A percentile compares a stretch with the other conserved stretches of the same genome.
Conservation (phyloP, 2,888 invertebrate genomes). For the Oxyteleia sp. region DNA sequence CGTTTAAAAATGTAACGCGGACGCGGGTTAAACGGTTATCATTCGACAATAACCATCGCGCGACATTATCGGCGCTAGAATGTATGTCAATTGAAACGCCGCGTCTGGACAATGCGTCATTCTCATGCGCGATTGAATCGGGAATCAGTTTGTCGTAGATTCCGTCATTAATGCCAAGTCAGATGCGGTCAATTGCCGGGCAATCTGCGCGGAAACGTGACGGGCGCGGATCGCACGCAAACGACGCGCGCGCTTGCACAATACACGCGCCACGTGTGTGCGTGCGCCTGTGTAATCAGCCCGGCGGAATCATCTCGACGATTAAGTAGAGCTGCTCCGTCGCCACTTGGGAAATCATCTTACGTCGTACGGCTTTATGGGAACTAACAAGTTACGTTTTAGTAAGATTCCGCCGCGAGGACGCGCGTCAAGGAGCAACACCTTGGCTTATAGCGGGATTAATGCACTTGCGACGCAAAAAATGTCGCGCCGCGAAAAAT, state of each 20-base stretch:
- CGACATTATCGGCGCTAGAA: neutral
- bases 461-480: slow-evolving; percentile 20
- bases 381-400: slow-evolving; percentile 74
- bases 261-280: slow-evolving; percentile 28
- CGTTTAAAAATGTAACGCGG: neutral
- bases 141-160: slow-evolving; percentile 25
- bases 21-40: neutral
- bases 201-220: slow-evolving; percentile 54
- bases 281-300: slow-evolving; percentile 77
- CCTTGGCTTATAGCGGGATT: slow-evolving; percentile 10
- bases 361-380: slow-evolving; percentile 74
- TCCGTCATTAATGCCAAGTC: slow-evolving; percentile 48
- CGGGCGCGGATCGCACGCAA: slow-evolving; percentile 30
- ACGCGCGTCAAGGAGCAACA: slow-evolving; percentile 25
- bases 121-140: slow-evolving; percentile 26
- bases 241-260: slow-evolving; percentile 26
- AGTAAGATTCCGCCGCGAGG: slow-evolving; percentile 66
- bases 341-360: slow-evolving; percentile 86
- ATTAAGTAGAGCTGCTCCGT: slow-evolving; percentile 78
- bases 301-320: slow-evolving; percentile 78
- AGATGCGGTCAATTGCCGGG: slow-evolving; percentile 59
- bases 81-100: slow-evolving; percentile 20
- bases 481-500: neutral
- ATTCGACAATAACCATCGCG: slow-evolving; percentile 2
- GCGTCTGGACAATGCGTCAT: slow-evolving; percentile 11